phyloP scores from a whole-genome alignment of 2,113 vertebrate genomes.

The Formicarius rufipectus region DNA sequence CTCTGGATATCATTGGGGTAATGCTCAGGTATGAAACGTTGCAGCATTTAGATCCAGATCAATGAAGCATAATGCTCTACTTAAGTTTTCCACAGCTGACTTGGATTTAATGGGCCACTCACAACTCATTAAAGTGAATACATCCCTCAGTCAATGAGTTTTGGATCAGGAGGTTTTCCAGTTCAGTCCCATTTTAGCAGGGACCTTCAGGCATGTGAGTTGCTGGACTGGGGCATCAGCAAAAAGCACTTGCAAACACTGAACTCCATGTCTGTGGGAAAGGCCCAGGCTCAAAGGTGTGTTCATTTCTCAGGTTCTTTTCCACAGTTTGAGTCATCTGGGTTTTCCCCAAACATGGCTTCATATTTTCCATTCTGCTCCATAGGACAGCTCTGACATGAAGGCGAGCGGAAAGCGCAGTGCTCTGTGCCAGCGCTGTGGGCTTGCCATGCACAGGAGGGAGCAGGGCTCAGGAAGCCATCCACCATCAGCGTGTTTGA shows the following conservation, averaged over 20 bases:
- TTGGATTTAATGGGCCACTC: neutral
- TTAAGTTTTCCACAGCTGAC: neutral
- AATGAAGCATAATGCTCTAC: neutral
- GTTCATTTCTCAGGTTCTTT: neutral
- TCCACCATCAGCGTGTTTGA: fast-evolving
- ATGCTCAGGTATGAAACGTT: neutral
- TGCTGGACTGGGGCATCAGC: neutral
- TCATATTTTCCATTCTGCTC: neutral
- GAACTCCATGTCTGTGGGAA: neutral
- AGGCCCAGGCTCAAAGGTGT: neutral
- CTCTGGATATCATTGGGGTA: neutral
- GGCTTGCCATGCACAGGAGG: fast-evolving
- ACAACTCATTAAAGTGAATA: neutral
- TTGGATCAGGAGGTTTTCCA: neutral
- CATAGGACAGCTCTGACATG: fast-evolving
- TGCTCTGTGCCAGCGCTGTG: neutral
- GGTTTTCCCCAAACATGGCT: neutral
- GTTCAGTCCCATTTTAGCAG: neutral
- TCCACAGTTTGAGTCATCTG: neutral
- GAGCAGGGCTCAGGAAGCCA: neutral
- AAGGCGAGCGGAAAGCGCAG: neutral
- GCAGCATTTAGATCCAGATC: neutral
- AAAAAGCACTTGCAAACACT: neutral
- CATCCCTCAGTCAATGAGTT: neutral
- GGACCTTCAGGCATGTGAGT: neutral